Evolutionary conservation across 92 coral and sea anemone genomes (phyloP).

Genomic region (Phenganax subtilis): DNA sequence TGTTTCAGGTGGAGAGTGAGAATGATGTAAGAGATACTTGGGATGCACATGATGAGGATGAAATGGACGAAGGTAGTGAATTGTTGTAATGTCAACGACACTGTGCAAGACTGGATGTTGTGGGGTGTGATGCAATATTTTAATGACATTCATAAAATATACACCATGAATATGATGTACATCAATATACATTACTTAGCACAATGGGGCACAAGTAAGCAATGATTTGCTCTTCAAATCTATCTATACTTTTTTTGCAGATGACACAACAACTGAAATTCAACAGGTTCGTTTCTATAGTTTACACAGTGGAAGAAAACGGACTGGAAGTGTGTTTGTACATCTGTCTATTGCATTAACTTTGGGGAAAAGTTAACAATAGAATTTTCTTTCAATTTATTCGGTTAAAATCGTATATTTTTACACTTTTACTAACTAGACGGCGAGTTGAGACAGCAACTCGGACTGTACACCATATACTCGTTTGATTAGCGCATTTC

Average conservation of each 20-base stretch:
- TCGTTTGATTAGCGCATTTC: background rate
- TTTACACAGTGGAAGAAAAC: background rate
- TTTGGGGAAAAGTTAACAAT: no score
- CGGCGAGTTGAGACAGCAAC: no score
- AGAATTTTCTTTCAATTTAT: no score
- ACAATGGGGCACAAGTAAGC: background rate
- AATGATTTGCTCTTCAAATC: background rate
- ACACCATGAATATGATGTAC: background rate
- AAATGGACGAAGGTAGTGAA: background rate
- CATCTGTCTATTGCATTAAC: no score
- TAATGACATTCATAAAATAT: background rate
- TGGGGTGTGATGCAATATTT: background rate
- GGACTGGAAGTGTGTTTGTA: no score
- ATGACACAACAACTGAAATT: background rate
- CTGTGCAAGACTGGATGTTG: constrained; percentile 23
- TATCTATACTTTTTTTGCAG: background rate
- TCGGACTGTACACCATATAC: no score
- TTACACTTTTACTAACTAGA: no score
- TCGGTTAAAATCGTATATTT: no score
- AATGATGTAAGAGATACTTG: constrained; percentile 34
- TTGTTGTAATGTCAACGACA: constrained; percentile 43
- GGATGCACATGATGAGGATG: constrained; percentile 29
- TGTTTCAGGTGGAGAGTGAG: background rate
- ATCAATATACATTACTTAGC: background rate
- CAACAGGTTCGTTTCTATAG: background rate